Base-by-base conservation (phyloP, 2,888 invertebrate species). In the Drosophila prolongata region DNA sequence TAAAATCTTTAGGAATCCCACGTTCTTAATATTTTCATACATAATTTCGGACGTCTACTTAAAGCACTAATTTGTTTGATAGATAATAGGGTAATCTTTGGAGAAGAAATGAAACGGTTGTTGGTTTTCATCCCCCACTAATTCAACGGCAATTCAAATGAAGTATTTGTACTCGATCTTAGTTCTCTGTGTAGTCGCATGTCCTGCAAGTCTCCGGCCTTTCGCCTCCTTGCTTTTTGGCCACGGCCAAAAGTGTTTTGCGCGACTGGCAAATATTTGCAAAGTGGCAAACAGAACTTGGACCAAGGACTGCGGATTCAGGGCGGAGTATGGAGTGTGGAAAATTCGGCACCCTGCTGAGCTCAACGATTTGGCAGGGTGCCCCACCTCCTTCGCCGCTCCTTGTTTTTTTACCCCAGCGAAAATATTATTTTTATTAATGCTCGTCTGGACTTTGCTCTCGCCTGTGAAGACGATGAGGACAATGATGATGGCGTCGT, bases 351-450 rank as follows among this genome's bases (percentile, higher is more conserved):
- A 56, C 65, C 76, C 76, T 75, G 81, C 81, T 82, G 79, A 84
- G 79, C 79, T 81, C 70, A 68, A 78, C 81, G 79, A 76, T 81
- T 81, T 57, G 47, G 58, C 46, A 42, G 19, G 10, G 1, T 4
- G 14, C 8, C 5, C 14, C 46, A 27, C 8, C n/a, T 0, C 46
- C 4, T n/a, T n/a, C 14, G 9, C 6, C 19, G 24, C 43, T 37
- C 19, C 58, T 69, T 47, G 58, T 53, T 71, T 54, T n/a, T 71
- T 71, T 66, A 52, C 13, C 35, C 38, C 62, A 52, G 80, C 65
- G 52, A 87, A 82, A 82, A 82, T 85, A 84, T 84, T 84, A 87
- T 87, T 84, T 87, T 87, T 87, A 84, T 84, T 84, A 87, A 84
- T 85, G 83, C 85, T 78, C 69, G 80, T 83, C 84, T 81, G 85